Evolutionary conservation across 2,113 vertebrate species (phyloP).

Genomic region (Sylvia atricapilla): DNA sequence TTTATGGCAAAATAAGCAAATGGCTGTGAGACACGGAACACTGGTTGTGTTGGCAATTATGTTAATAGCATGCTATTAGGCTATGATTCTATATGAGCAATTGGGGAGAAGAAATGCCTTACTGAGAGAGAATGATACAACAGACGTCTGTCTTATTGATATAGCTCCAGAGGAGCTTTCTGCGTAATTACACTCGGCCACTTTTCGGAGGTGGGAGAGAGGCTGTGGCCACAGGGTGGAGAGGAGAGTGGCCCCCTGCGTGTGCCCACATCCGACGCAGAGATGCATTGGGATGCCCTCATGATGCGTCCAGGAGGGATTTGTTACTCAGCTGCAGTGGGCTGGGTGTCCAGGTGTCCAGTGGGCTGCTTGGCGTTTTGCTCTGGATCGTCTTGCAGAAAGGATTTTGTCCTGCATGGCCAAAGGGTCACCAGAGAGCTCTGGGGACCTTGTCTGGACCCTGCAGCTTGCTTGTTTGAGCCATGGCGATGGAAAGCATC

Average conservation of each 20-base stretch:
- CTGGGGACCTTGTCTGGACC: not conserved
- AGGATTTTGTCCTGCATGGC: not conserved
- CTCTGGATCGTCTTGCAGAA: not conserved
- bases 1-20: conserved; percentile 89
- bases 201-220: conserved; percentile 50
- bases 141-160: conserved; percentile 93
- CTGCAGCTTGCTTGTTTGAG: not conserved
- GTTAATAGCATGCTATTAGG: conserved; percentile 99
- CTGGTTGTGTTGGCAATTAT: conserved; percentile 99
- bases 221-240: not conserved
- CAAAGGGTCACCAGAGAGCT: rapidly evolving
- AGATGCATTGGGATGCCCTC: not conserved
- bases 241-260: not conserved
- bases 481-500: not conserved
- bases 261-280: not conserved
- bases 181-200: conserved; percentile 87
- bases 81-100: conserved; percentile 99
- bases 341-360: not conserved
- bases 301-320: not conserved
- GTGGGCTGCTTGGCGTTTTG: not conserved
- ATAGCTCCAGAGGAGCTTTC: conserved; percentile 88
- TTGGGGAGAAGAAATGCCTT: conserved; percentile 93
- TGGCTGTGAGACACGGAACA: conserved; percentile 95
- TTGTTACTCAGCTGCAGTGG: rapidly evolving
- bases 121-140: conserved; percentile 89